These are phyloP conservation scores for Chymomyza procnemis DNA, from an alignment of 2,888 invertebrate genomes.

Conservation along the genomic window DNA sequence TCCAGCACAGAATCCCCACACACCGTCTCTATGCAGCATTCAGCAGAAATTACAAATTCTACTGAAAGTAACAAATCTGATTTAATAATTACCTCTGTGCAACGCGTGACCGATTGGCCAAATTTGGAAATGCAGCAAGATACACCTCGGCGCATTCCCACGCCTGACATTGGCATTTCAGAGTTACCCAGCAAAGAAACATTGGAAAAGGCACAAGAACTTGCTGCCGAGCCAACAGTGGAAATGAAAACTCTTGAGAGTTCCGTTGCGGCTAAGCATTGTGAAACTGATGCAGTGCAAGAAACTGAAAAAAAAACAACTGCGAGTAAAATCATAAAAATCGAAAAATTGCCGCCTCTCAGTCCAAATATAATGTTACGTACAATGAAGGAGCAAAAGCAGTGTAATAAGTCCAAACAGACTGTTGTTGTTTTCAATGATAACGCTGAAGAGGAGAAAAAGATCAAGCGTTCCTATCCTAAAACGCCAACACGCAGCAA, in stretches of 20 bases:
- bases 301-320: conserved; percentile 2
- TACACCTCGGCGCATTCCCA: too few relatives aligned
- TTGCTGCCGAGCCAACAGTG: not conserved
- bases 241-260: not conserved
- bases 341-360: conserved; percentile 4
- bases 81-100: not conserved
- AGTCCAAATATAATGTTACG: conserved; percentile 16
- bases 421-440: conserved; percentile 52
- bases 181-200: too few relatives aligned
- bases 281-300: not conserved
- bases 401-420: conserved; percentile 10
- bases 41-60: too few relatives aligned
- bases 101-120: not conserved
- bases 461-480: conserved; percentile 47
- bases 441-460: conserved; percentile 24
- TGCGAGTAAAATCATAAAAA: conserved; percentile 5
- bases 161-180: too few relatives aligned
- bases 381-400: not conserved
- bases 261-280: too few relatives aligned
- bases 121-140: not conserved
- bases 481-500: conserved; percentile 30
- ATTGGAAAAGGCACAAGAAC: too few relatives aligned
- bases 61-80: too few relatives aligned
- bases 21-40: too few relatives aligned
- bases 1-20: too few relatives aligned